Conservation (phyloP, 2,113 vertebrate species). For the Limnothrissa miodon region DNA sequence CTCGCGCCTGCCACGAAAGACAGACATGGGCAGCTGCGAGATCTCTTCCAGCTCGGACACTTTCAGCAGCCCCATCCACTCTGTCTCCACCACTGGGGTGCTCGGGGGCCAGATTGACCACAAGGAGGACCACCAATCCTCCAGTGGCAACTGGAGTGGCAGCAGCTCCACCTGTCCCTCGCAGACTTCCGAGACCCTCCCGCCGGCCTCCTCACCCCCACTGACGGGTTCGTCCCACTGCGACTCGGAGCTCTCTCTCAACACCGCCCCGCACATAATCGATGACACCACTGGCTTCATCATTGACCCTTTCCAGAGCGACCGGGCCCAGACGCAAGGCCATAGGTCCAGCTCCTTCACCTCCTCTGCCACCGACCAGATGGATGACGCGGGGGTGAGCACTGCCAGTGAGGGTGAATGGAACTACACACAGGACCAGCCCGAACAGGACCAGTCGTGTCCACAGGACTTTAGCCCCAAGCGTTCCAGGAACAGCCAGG, state of each 20-base stretch:
- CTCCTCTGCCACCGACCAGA: conserved; percentile 89
- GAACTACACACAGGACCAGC: conserved; percentile 91
- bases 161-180: conserved; percentile 97
- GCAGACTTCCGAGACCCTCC: conserved; percentile 96
- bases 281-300: conserved; percentile 86
- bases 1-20: conserved; percentile 82
- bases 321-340: conserved; percentile 78
- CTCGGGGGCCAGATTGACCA: conserved; percentile 91
- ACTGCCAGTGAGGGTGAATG: conserved; percentile 95
- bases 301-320: conserved; percentile 83
- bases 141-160: conserved; percentile 98
- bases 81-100: conserved; percentile 83
- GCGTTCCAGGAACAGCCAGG: conserved; percentile 70
- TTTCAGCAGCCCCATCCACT: conserved; percentile 96
- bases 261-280: conserved; percentile 85
- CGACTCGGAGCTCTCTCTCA: conserved; percentile 95
- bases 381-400: conserved; percentile 93
- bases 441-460: conserved; percentile 80
- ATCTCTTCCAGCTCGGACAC: conserved; percentile 98
- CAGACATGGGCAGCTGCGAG: conserved; percentile 94
- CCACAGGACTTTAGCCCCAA: conserved; percentile 85
- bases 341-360: conserved; percentile 93
- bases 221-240: conserved; percentile 97
- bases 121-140: conserved; percentile 98
- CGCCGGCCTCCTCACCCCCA: conserved; percentile 92